Evolutionary conservation across 2,888 invertebrate species (phyloP).

Genomic region (Nemotelus nigrinus): DNA sequence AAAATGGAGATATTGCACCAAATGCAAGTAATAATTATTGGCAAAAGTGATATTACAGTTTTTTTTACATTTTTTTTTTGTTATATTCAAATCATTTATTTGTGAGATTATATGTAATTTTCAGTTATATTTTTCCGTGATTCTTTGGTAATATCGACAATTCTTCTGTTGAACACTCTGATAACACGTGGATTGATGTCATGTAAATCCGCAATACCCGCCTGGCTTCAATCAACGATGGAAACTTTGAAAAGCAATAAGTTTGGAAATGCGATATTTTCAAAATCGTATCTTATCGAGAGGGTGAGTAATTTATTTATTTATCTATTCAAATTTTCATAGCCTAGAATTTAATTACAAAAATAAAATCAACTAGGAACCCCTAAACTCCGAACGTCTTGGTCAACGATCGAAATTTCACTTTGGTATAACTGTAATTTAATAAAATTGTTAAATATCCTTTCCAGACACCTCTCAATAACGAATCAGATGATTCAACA

Average conservation of each 20-base stretch:
- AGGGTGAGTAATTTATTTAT: constrained; percentile 34
- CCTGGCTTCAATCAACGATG: constrained; percentile 49
- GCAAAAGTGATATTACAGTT: no score
- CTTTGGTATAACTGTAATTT: no score
- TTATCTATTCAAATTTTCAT: background rate
- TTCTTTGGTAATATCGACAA: constrained; percentile 51
- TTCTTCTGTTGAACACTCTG: constrained; percentile 50
- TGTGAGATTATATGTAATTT: constrained; percentile 14
- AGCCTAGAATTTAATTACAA: no score
- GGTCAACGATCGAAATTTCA: no score
- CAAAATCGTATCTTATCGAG: constrained; percentile 50
- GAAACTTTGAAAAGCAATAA: constrained; percentile 47
- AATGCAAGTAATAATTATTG: constrained; percentile 65
- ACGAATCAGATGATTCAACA: constrained; percentile 23
- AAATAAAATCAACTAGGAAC: no score
- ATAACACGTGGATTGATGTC: constrained; percentile 46
- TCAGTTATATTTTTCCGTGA: constrained; percentile 54
- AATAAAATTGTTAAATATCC: background rate
- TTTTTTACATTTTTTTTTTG: no score
- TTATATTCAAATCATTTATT: no score
- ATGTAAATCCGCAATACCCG: constrained; percentile 44
- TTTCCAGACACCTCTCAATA: constrained; percentile 35
- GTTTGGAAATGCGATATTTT: constrained; percentile 50
- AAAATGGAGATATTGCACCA: constrained; percentile 70
- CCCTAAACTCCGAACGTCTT: no score